Percentiles rank a stretch among this genome's conserved stretches.
Conservation (phyloP, 2,888 invertebrate genomes). For the Sclerodermus sp. region DNA sequence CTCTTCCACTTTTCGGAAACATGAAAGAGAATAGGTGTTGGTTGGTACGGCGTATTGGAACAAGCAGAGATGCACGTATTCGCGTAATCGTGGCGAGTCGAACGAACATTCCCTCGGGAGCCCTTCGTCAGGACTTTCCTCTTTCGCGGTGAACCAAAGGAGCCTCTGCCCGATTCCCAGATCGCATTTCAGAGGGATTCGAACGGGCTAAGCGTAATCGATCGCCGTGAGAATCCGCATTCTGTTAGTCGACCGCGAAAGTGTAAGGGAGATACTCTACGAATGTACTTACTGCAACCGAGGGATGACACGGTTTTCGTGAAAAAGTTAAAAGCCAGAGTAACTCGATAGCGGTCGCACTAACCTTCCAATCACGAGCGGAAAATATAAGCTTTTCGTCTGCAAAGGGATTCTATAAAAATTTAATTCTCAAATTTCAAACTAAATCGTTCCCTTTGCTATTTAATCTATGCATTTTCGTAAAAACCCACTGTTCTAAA, state of each 20-base stretch:
- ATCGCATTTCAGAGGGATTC: slow-evolving; percentile 41
- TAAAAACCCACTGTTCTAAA: too few species aligned
- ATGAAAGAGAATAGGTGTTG: not conserved
- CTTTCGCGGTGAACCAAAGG: slow-evolving; percentile 34
- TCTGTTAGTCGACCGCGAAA: slow-evolving; percentile 4
- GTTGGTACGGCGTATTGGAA: not conserved
- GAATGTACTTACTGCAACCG: not conserved
- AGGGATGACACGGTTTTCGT: not conserved
- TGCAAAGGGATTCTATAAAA: slow-evolving; percentile 14
- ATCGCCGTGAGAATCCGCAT: slow-evolving; percentile 34
- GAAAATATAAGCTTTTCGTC: slow-evolving; percentile 17
- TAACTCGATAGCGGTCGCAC: not conserved
- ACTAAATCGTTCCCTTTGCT: too few species aligned
- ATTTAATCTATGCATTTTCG: too few species aligned
- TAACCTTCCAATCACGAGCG: not conserved
- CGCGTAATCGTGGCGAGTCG: slow-evolving; percentile 39
- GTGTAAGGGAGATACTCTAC: not conserved
- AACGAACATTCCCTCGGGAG: slow-evolving; percentile 46
- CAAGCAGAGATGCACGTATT: slow-evolving; percentile 3
- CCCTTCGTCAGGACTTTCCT: slow-evolving; percentile 46
- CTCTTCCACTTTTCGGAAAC: not conserved
- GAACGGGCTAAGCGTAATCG: slow-evolving; percentile 40
- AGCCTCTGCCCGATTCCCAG: slow-evolving; percentile 36
- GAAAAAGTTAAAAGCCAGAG: slow-evolving; percentile 4
- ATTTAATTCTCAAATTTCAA: not conserved